Conservation (phyloP, 1,140 invertebrate species). For the Megalopta genalis region DNA sequence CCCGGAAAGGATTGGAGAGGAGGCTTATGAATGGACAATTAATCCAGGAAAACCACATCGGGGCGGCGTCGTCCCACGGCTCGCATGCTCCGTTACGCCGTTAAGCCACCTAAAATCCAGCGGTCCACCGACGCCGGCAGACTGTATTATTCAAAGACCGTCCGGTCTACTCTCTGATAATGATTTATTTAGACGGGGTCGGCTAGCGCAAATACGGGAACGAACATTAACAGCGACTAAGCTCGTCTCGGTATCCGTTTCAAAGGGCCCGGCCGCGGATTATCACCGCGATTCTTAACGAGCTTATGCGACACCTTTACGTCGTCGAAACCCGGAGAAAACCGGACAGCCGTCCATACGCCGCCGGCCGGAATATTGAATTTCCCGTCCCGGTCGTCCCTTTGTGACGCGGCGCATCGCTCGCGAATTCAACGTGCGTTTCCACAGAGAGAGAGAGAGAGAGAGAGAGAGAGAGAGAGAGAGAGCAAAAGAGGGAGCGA, state of each 20-base stretch:
- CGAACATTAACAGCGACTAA: background rate
- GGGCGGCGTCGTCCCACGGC: conserved; percentile 26
- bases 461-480: too few species aligned
- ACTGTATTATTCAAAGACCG: conserved; percentile 65
- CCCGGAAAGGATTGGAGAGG: background rate
- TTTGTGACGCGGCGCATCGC: background rate
- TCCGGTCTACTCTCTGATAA: conserved; percentile 57
- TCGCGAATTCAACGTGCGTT: background rate
- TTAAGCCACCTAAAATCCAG: conserved; percentile 64
- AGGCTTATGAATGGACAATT: conserved; percentile 69
- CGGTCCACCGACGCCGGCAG: conserved; percentile 30
- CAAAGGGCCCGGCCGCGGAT: background rate
- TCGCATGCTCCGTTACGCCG: conserved; percentile 53
- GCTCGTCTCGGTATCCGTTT: background rate
- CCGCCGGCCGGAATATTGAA: conserved; percentile 3
- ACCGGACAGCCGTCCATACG: background rate
- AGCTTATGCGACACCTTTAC: conserved; percentile 21
- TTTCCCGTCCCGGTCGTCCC: background rate
- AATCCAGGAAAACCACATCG: conserved; percentile 61
- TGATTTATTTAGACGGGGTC: conserved; percentile 66
- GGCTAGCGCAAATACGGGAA: background rate
- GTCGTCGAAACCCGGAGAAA: background rate
- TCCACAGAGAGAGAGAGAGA: too few species aligned
- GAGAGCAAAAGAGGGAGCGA: too few species aligned
- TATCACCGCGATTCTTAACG: conserved; percentile 34